phyloP scores from a whole-genome alignment of 37 sponge, comb jelly and placozoan species.

The Eunapius fragilis region DNA sequence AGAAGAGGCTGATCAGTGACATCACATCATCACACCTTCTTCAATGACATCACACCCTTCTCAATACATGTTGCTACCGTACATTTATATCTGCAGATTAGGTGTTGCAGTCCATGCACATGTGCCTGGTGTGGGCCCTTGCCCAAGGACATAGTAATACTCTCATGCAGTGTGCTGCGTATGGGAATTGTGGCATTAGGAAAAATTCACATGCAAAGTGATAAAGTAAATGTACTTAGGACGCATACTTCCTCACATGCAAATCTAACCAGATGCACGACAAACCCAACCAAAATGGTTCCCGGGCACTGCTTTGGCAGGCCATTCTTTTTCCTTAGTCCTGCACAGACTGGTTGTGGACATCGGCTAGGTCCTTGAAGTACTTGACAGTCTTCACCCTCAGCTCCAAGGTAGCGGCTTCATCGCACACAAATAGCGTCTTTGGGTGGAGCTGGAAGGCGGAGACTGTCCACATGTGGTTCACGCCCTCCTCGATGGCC shows the following conservation, averaged over 20 bases:
- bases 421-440: constrained; percentile 91
- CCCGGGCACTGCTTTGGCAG: not conserved
- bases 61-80: too few relatives aligned
- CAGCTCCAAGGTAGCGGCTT: constrained; percentile 93
- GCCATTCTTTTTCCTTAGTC: constrained; percentile 5
- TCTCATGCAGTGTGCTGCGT: too few relatives aligned
- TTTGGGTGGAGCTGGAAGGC: constrained; percentile 92
- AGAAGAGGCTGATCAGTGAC: constrained; percentile 3
- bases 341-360: constrained; percentile 71
- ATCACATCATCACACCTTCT: not conserved
- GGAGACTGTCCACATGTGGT: constrained; percentile 99
- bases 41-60: not conserved
- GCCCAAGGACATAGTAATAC: too few relatives aligned
- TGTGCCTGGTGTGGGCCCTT: too few relatives aligned
- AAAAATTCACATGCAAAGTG: too few relatives aligned
- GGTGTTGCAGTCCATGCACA: too few relatives aligned
- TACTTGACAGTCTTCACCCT: constrained; percentile 97
- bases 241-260: not conserved
- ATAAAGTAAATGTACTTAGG: too few relatives aligned
- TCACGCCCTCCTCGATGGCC: constrained; percentile 95
- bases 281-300: too few relatives aligned
- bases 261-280: too few relatives aligned
- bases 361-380: constrained; percentile 93
- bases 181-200: too few relatives aligned
- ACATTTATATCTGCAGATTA: too few relatives aligned